Base-by-base conservation (phyloP, 2,888 invertebrate species). In the Drosophila siamana region DNA sequence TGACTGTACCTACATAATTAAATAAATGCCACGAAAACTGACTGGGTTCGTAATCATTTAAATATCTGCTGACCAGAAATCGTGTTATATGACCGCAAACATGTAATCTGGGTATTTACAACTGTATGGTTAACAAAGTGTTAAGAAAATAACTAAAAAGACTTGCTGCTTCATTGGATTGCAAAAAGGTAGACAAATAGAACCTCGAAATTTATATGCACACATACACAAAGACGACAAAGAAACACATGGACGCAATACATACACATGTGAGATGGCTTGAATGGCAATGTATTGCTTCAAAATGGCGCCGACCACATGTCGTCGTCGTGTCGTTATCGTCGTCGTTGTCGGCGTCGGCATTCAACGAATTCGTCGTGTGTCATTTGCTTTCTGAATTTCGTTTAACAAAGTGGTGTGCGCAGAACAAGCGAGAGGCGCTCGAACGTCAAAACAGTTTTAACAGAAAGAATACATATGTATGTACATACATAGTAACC, bases 231-330 rank as follows among this genome's bases (percentile, higher is more conserved):
- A 43, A 56, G 40, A 48, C 40, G 30, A 48, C 40, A 40, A 33
- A 33, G 11, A n/a, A 28, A 48, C 36, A 38, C 36, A 38, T 38
- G 36, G 28, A 62, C 54, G 36, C 13, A 38, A 38, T 16, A 33
- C 54, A 24, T 11, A 33, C 57, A 38, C 24, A 38, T 69, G 33
- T 36, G 33, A 38, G 50, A 41, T 62, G 46, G 43, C 48, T 40
- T 63, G 47, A 62, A 47, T 68, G 80, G 56, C 76, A 89, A 69
- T 80, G 74, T 86, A 78, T 84, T 74, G 71, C 79, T 74, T 66
- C 86, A 80, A 84, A 88, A 88, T 89, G 86, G 86, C 86, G 84
- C 80, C 84, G 83, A 78, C 88, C 84, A 83, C 84, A 84, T 84
- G 88, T 84, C 77, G 78, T 54, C 33, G 73, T 70, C 70, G 70